Percentiles rank a stretch among this genome's conserved stretches.
These are phyloP conservation scores for Toxotes jaculatrix DNA, from an alignment of 2,113 vertebrate genomes.

Conservation along the genomic window DNA sequence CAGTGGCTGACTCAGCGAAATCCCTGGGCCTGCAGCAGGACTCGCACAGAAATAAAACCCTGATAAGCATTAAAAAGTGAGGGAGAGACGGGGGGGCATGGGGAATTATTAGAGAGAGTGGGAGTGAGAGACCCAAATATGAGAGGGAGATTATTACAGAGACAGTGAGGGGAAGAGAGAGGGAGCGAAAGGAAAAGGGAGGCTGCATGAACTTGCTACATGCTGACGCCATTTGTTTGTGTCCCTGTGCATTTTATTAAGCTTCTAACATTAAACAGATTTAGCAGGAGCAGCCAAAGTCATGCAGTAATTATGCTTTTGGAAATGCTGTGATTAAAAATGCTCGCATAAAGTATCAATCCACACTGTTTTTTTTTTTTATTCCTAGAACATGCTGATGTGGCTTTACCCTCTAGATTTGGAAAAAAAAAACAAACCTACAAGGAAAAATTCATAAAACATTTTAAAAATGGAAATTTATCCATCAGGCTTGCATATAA, in stretches of 20 bases:
- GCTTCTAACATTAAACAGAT: slow-evolving; percentile 75
- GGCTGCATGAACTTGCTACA: slow-evolving; percentile 53
- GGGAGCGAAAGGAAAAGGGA: slow-evolving; percentile 16
- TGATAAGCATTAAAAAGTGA: slow-evolving; percentile 75
- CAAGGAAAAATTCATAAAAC: slow-evolving; percentile 54
- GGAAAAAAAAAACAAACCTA: slow-evolving; percentile 16
- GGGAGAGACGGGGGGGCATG: slow-evolving; percentile 33
- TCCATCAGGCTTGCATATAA: slow-evolving; percentile 68
- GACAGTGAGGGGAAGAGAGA: slow-evolving; percentile 40
- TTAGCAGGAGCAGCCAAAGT: slow-evolving; percentile 76
- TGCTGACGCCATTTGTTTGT: slow-evolving; percentile 78
- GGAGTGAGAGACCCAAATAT: slow-evolving; percentile 62
- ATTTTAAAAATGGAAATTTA: slow-evolving; percentile 71
- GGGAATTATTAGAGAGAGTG: slow-evolving; percentile 68
- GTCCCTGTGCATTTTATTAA: slow-evolving; percentile 78
- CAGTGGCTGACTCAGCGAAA: slow-evolving; percentile 72
- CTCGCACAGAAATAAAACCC: slow-evolving; percentile 67
- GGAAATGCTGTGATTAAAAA: slow-evolving; percentile 74
- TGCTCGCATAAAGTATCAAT: slow-evolving; percentile 56
- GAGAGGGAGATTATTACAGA: slow-evolving; percentile 67
- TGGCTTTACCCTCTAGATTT: slow-evolving; percentile 61
- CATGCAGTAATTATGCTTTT: slow-evolving; percentile 74
- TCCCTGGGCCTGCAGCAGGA: slow-evolving; percentile 52
- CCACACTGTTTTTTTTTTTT: slow-evolving; percentile 46
- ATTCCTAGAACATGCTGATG: slow-evolving; percentile 56